Conservation (phyloP, 2,888 invertebrate species). For the Lycaena phlaeas region DNA sequence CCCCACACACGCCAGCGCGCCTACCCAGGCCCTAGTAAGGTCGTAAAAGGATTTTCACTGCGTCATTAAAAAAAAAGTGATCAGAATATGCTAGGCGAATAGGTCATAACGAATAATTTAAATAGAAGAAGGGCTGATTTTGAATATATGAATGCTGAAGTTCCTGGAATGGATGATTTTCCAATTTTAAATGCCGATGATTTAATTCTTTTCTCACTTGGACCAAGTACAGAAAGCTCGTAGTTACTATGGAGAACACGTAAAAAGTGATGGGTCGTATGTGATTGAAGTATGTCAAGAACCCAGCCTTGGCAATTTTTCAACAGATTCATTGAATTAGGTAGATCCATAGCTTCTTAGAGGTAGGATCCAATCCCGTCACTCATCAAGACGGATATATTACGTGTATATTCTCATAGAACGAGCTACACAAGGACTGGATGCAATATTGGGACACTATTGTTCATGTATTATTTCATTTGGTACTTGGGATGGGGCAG, state of each 20-base stretch:
- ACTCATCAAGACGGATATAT: not conserved
- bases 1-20: no score
- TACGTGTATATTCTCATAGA: not conserved
- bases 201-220: no score
- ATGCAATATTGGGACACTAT: not conserved
- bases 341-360: not conserved
- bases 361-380: not conserved
- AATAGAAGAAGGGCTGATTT: slow-evolving; percentile 4
- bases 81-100: not conserved
- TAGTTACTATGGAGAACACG: not conserved
- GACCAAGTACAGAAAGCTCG: no score
- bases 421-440: not conserved
- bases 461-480: not conserved
- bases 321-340: not conserved
- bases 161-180: not conserved
- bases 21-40: no score
- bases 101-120: not conserved
- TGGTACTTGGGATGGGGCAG: not conserved
- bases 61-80: no score
- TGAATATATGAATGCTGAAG: not conserved
- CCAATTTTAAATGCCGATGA: no score
- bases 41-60: no score
- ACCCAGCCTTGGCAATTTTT: not conserved
- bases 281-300: not conserved
- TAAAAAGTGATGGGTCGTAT: not conserved